These are phyloP conservation scores for Panonychus citri DNA, from an alignment of 1,140 invertebrate genomes.

Conservation along the genomic window DNA sequence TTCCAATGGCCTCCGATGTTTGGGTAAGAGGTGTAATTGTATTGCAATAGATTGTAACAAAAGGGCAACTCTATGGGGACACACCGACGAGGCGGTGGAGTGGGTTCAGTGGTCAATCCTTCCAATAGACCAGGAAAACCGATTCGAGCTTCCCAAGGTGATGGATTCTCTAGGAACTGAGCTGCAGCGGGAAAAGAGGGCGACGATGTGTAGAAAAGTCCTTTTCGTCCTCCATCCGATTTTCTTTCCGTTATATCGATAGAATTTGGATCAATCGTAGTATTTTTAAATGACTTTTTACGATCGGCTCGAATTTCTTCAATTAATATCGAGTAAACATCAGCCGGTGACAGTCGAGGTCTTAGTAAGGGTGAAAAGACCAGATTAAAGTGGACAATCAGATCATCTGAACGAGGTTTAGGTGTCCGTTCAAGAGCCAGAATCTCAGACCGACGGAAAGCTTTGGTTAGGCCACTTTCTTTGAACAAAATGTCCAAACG, in stretches of 20 bases:
- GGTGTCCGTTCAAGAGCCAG: conserved; percentile 24
- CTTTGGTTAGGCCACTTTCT: conserved; percentile 8
- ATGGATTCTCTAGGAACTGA: conserved; percentile 2
- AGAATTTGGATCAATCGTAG: conserved; percentile 14
- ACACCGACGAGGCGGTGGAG: conserved; percentile 37
- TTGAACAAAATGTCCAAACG: conserved; percentile 11
- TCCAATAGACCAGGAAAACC: conserved; percentile 15
- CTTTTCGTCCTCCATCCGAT: not conserved
- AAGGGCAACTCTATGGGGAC: conserved; percentile 37
- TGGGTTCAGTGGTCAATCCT: conserved; percentile 26
- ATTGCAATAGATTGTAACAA: conserved; percentile 36
- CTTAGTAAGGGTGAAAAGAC: conserved; percentile 34
- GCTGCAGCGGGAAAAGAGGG: not conserved
- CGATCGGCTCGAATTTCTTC: conserved; percentile 25
- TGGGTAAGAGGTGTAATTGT: conserved; percentile 58
- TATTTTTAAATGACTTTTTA: conserved; percentile 10
- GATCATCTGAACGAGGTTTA: conserved; percentile 30
- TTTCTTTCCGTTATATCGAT: conserved; percentile 12
- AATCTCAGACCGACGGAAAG: conserved; percentile 11
- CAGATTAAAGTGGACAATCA: conserved; percentile 45
- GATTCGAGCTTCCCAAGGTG: conserved; percentile 12
- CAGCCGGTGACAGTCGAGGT: conserved; percentile 26
- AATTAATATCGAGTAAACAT: conserved; percentile 31
- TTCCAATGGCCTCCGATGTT: conserved; percentile 42
- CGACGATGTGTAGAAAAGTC: not conserved